Base-by-base conservation (phyloP, 2,797 vertebrate species). In the Sebastes nivosus region DNA sequence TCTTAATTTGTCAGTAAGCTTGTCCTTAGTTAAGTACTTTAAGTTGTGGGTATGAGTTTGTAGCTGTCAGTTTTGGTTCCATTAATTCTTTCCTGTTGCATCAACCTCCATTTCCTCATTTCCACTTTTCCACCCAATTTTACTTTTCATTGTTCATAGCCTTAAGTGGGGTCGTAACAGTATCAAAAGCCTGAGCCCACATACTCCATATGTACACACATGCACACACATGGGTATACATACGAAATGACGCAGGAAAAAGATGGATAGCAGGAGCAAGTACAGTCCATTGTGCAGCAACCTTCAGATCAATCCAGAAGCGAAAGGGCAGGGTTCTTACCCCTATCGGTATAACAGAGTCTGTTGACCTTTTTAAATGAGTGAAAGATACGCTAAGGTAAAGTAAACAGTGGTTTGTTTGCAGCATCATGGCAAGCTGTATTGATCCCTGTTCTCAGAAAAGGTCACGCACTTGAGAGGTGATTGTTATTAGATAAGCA, bases 321-420 rank as follows among this genome's bases (percentile, higher is more conserved):
- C 77, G 69, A 94, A 94, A 93, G 92, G 93, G 81, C 91, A 91
- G 82, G 55, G 79, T 80, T 87, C 63, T 88, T 50, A 4, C 67
- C 67, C 67, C 87, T 63, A 87, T 93, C 89, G 87, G 88, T 85
- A 84, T 81, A 87, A 92, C 87, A 61, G 68, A 88, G 90, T 92
- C 88, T 83, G 90, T 84, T 94, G 93, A 95, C 95, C 94, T 95
- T 95, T 95, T 89, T 91, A 92, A 94, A 91, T 84, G 79, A 92
- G 82, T 90, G 94, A 93, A 93, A 84, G 92, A 92, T 91, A 89
- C 82, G 75, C 85, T 84, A 86, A 88, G 88, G 88, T 92, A 91
- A 92, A 91, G 88, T 89, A 93, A 93, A 94, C 93, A 92, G 85
- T 81, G 83, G 87, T 90, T 92, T 92, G 91, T 92, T 93, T 94